phyloP scores from a whole-genome alignment of 1,140 invertebrate species.

The Araneus ventricosus region DNA sequence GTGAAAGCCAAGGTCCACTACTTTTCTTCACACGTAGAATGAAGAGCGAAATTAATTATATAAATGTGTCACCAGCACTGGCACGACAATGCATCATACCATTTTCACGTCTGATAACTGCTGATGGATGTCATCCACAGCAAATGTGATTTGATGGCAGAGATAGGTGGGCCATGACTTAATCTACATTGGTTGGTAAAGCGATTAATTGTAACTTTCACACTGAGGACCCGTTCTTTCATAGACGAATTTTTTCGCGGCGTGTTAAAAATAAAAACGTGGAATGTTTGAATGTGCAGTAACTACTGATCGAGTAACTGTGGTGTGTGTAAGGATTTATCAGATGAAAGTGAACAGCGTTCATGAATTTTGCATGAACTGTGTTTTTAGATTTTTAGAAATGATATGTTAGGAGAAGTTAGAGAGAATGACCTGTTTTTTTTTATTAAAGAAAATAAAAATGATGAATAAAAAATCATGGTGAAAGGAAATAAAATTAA shows the following conservation, averaged over 20 bases:
- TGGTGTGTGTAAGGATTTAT: not conserved
- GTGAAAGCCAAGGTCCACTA: not conserved
- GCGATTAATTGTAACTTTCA: not conserved
- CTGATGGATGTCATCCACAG: not conserved
- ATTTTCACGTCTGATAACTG: not conserved
- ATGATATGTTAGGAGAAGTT: not conserved
- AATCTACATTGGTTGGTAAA: not conserved
- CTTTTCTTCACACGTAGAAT: not conserved
- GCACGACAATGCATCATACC: conserved; percentile 14
- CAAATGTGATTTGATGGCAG: not conserved
- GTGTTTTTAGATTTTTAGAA: not conserved
- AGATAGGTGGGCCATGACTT: not conserved
- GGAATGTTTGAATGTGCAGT: not conserved
- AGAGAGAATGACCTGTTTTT: not conserved
- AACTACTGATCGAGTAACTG: not conserved
- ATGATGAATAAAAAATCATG: too few species aligned
- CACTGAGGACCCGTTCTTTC: not conserved
- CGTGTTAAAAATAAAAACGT: not conserved
- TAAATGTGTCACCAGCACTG: not conserved
- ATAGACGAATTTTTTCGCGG: not conserved
- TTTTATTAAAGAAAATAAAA: not conserved
- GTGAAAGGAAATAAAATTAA: too few species aligned
- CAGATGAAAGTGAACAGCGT: not conserved
- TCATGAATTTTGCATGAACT: not conserved
- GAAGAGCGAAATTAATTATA: not conserved